Conservation (phyloP, 2,888 invertebrate genomes). For the Eupithecia tripunctaria region DNA sequence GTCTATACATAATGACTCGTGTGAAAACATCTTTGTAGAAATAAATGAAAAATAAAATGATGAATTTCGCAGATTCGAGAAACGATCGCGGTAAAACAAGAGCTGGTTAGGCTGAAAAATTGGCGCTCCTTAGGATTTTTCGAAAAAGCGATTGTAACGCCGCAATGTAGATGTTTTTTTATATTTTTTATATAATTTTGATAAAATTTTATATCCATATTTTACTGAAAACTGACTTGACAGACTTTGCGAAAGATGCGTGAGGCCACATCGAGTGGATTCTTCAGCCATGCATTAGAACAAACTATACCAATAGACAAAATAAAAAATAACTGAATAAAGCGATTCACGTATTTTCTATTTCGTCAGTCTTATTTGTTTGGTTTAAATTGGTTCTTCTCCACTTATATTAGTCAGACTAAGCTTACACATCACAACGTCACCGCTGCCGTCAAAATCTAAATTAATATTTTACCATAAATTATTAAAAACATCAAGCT, state of each 20-base stretch:
- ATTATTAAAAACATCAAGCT: constrained; percentile 2
- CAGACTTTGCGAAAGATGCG: too few species aligned
- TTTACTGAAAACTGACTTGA: too few species aligned
- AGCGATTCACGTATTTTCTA: too few species aligned
- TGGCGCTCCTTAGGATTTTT: background rate
- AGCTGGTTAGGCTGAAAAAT: background rate
- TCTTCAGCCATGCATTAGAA: too few species aligned
- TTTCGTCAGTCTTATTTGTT: too few species aligned
- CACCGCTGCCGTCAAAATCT: background rate
- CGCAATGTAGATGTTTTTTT: too few species aligned
- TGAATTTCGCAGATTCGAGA: background rate
- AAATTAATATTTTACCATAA: constrained; percentile 8
- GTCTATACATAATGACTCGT: background rate
- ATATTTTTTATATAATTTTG: too few species aligned
- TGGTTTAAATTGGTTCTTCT: background rate
- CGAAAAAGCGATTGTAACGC: background rate
- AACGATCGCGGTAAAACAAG: background rate
- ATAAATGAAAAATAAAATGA: too few species aligned
- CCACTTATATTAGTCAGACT: background rate
- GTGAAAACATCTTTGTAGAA: too few species aligned
- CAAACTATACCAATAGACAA: background rate
- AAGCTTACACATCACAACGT: background rate
- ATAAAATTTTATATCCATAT: too few species aligned
- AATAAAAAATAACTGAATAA: background rate
- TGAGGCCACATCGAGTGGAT: too few species aligned